Evolutionary conservation across 2,797 vertebrate species (phyloP), one percentile per base, ranked within the genome.

Genomic region (Potorous gilbertii): DNA sequence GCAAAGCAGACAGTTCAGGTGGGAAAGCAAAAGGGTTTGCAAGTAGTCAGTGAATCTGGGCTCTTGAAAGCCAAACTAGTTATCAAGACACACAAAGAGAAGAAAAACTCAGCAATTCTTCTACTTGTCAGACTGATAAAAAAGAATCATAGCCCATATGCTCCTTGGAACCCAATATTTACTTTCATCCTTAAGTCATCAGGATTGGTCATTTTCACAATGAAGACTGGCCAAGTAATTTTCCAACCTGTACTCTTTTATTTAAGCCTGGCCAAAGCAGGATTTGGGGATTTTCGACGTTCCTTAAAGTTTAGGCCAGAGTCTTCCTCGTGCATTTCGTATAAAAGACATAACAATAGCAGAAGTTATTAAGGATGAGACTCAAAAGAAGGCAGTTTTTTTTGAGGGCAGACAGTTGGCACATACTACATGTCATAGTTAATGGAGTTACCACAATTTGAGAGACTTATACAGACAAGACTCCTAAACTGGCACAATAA

Each of bases 401-500:
- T 31, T 56, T 3, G 21, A 55, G n/a, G 74, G 74, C 74, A 87
- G n/a, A 90, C 31, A 14, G 29, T 24, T 94, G 89, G 56, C 46
- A 89, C 50, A 92, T 0, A 0, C 16, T 94, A n/a, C 54, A 31
- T 0, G 55, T n/a, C 87, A 81, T n/a, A 81, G 52, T 96, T 90
- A 40, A 96, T 90, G 96, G 90, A 94, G 74, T 31, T 87, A 55
- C 94, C 96, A 66, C 29, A 18, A 90, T 62, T 92, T 59, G 54
- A 62, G 54, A 40, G 31, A 6, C 40, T 95, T 91, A 93, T 54
- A 55, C 90, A 93, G 2, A 0, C 1, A 28, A 95, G 93, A 57
- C 52, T 98, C 90, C 55, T 92, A 93, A 97, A 95, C 46, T 95
- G 87, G 54, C 91, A 74, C 27, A 95, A 90, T 96, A 96, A 96